Base-by-base conservation (phyloP, 1,140 invertebrate species). In the Drosophila lacteicornis region DNA sequence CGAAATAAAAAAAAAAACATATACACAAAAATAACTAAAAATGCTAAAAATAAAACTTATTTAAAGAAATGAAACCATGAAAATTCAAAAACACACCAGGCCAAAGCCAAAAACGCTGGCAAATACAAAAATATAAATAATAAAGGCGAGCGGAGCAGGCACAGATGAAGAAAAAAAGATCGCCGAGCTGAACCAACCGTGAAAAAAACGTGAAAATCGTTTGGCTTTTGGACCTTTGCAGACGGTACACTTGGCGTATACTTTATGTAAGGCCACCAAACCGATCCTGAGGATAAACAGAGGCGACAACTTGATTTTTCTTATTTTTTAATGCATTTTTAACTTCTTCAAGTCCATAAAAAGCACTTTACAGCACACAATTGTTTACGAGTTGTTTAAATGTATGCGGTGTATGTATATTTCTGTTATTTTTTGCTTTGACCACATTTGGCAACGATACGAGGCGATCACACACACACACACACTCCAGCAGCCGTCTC, bases 21-120 rank as follows among this genome's bases (percentile, higher is more conserved):
- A 88, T 67, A 84, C 81, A 88, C 84, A 85, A 90, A 88, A 88
- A 88, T 88, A 88, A 88, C 84, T 88, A 75, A 88, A 88, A 75
- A 73, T 73, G 58, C 84, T 88, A 88, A 90, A 88, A 90, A 88
- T 88, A 88, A 90, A 88, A 88, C 81, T 88, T 90, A 88, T 88
- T 88, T 88, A 88, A 88, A 88, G 84, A 88, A 88, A 88, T 88
- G 84, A 88, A 88, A 88, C 84, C 84, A 88, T 88, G 84, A 88
- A 87, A 87, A 71, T 68, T 84, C 75, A 88, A 90, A 90, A 85
- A 81, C 79, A 79, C 84, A 74, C 68, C 68, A 75, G 57, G 68
- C 83, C 76, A 83, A 82, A 76, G 70, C 83, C 74, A 82, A 61
- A 86, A 87, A 78, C 68, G 76, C 78, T 85, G 78, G 77, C 78